Conservation (phyloP, 2,888 invertebrate genomes). For the Parascotia fuliginaria region DNA sequence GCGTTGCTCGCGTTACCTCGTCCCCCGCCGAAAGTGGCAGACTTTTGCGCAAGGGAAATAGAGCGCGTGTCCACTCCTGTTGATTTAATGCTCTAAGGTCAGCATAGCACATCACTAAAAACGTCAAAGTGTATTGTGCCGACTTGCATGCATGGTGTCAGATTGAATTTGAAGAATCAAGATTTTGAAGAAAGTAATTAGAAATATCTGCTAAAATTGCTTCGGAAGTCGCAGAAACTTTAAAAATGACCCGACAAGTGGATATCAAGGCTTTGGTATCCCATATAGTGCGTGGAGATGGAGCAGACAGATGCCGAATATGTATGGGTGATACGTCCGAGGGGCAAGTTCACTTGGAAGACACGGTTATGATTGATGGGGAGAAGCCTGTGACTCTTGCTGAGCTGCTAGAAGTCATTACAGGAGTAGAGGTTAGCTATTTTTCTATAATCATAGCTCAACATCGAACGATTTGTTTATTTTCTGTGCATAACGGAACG, state of each 20-base stretch:
- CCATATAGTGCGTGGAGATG: constrained; percentile 78
- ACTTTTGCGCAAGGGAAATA: too few relatives aligned
- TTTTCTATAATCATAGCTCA: constrained; percentile 23
- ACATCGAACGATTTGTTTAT: constrained; percentile 55
- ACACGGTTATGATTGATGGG: constrained; percentile 79
- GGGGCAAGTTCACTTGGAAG: constrained; percentile 76
- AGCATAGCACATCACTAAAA: constrained; percentile 8
- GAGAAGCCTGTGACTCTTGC: constrained; percentile 73
- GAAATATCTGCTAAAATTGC: constrained; percentile 1
- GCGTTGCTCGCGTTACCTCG: too few relatives aligned
- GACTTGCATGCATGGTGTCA: constrained; percentile 30
- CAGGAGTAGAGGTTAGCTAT: constrained; percentile 73
- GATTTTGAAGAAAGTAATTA: constrained; percentile 8
- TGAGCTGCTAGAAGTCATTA: constrained; percentile 72
- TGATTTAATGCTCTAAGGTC: too few relatives aligned
- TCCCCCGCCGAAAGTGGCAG: too few relatives aligned
- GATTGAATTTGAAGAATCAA: constrained; percentile 2
- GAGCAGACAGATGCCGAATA: constrained; percentile 75
- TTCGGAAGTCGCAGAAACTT: constrained; percentile 2
- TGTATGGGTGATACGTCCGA: constrained; percentile 80
- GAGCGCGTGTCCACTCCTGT: too few relatives aligned
- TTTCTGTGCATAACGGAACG: constrained; percentile 81
- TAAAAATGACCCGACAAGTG: constrained; percentile 71
- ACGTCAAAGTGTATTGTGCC: constrained; percentile 27
- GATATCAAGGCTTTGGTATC: constrained; percentile 77